Evolutionary conservation across 92 coral and sea anemone genomes (phyloP), one percentile per base, ranked within the genome.

Genomic region (Micromussa lordhowensis): DNA sequence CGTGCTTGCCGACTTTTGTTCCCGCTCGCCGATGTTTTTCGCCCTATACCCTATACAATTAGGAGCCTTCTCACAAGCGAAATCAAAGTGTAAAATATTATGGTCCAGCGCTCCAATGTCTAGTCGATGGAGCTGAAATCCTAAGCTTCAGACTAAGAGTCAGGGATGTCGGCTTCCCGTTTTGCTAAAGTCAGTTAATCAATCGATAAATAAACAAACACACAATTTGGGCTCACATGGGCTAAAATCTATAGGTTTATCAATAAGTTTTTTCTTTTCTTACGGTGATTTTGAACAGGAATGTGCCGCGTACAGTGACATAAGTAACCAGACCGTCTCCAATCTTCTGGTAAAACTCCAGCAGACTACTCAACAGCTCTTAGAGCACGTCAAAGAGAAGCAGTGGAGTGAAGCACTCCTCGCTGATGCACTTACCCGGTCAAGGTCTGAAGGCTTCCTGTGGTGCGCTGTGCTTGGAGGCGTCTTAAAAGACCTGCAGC

Each of bases 381-480:
- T 85, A 18, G 85, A 55, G n/a, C 82, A 75, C 75, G 36, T 92
- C 29, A 55, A 82, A 1, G 55, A 70, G 16, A 75, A 49, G 6
- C 80, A 89, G 29, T 75, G 88, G 70, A 28, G 59, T 2, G 81
- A 44, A 26, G 71, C 55, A 19, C 87, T 92, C 53, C 51, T 89
- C 8, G 29, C 59, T 38, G 91, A 89, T 34, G 75, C 90, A 14
- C 69, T 89, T 11, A 59, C 34, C 8, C 85, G 88, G 55, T 82
- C 95, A 34, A 77, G 87, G 55, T 57, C 88, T 10, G 73, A 76
- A 22, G 93, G 93, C 32, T 89, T 85, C 36, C 13, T 93, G 48
- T 93, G 94, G 92, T 76, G 89, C 18, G 75, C 84, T 18, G 96
- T 90, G 44, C 86, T 93, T 1, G 82, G 35, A n/a, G 76, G 74